Conservation (phyloP, 2,888 invertebrate species). For the Saturnia japonica region DNA sequence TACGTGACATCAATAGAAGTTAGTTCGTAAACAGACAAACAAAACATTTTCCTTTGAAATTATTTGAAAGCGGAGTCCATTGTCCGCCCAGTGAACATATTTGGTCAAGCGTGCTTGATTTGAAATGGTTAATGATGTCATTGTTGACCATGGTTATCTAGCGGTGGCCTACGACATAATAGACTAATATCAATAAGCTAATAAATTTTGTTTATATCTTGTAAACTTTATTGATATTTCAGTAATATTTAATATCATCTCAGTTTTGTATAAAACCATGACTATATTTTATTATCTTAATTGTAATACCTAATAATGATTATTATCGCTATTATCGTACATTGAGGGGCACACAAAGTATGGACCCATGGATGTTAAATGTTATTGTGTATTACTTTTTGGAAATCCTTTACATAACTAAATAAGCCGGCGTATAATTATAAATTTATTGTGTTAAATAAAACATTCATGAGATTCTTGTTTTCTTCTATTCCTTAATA, state of each 20-base stretch:
- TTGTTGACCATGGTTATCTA: slow-evolving; percentile 14
- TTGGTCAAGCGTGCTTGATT: slow-evolving; percentile 18
- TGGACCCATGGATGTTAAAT: too few relatives aligned
- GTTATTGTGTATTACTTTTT: too few relatives aligned
- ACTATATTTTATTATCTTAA: too few relatives aligned
- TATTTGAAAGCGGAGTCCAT: slow-evolving; percentile 18
- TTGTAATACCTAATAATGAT: too few relatives aligned
- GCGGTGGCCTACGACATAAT: not conserved
- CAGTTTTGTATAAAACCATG: not conserved
- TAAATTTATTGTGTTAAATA: too few relatives aligned
- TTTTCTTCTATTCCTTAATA: too few relatives aligned
- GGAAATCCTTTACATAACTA: too few relatives aligned
- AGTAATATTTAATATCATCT: not conserved
- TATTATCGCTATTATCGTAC: too few relatives aligned
- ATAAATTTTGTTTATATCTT: not conserved
- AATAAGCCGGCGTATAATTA: too few relatives aligned
- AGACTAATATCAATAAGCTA: not conserved
- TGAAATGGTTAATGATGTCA: slow-evolving; percentile 20
- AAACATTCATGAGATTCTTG: too few relatives aligned
- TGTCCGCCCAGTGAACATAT: slow-evolving; percentile 10
- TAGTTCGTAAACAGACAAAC: slow-evolving; percentile 16
- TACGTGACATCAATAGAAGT: slow-evolving; percentile 20
- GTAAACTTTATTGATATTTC: not conserved
- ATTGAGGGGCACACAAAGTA: too few relatives aligned
- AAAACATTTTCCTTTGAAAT: slow-evolving; percentile 20